Evolutionary conservation across 92 coral and sea anemone genomes (phyloP), one percentile per base, ranked within the genome.

Genomic region (Epizoanthus rinbou): DNA sequence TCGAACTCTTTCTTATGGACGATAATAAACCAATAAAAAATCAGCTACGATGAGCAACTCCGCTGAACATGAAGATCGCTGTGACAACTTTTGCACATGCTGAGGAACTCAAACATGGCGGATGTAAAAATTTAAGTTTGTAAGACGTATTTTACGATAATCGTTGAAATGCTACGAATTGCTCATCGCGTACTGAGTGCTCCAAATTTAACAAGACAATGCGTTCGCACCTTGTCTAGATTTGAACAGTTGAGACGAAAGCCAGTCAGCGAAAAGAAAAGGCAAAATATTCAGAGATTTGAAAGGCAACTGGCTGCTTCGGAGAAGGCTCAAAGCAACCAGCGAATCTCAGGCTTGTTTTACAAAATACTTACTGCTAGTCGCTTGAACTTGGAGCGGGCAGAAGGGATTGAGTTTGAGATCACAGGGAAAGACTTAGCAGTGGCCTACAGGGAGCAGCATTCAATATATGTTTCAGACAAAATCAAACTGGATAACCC

Each of bases 11-110:
- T 3, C 47, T 45, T 10, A 9, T 47, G 15, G 54, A 59, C 37
- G 41, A 13, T 22, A 60, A 58, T 6, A 57, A 81, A 28, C 92
- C 92, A 86, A 89, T 89, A 84, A 89, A 78, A 57, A 81, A n/a
- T 5, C 79, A 85, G 59, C 54, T 65, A 3, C 78, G 71, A 70
- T 76, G 25, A 41, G 47, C 28, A 33, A 19, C 50, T 62, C 91
- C 87, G 91, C 91, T 88, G 91, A 74, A 66, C 73, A 84, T 6
- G 45, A 73, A 64, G n/a, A 60, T 25, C 52, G 82, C 1, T 59
- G 41, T 78, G 13, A 6, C 8, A 6, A 75, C 0, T 3, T 5
- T 16, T 57, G 50, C 80, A 25, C 68, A 57, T 56, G 81, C 47
- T 31, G 25, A 23, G 11, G 3, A 11, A 4, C 45, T 23, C n/a